phyloP scores from a whole-genome alignment of 2,888 invertebrate species.

The Onthophagus sagittarius region DNA sequence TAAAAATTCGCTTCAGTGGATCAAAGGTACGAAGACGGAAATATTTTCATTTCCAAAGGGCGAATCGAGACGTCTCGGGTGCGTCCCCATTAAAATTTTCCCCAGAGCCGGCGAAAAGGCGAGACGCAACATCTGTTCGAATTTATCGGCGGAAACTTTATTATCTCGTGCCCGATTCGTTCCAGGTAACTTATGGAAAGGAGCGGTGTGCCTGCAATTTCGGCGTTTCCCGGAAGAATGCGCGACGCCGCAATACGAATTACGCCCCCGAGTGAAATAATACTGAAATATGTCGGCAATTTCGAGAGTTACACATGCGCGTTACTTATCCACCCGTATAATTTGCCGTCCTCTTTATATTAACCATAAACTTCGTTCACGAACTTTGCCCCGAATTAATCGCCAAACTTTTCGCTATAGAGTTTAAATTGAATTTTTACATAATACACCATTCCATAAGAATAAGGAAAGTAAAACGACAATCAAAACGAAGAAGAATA shows the following conservation, averaged over 20 bases:
- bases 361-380: conserved; percentile 4
- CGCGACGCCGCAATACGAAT: conserved; percentile 6
- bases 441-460: neutral
- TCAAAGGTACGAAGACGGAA: neutral
- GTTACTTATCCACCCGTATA: conserved; percentile 7
- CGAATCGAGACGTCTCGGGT: neutral
- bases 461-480: neutral
- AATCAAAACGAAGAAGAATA: neutral
- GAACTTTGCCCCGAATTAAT: neutral
- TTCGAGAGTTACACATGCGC: conserved; percentile 4
- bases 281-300: conserved; percentile 9
- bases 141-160: conserved; percentile 10
- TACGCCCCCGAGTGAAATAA: conserved; percentile 7
- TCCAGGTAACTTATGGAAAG: conserved; percentile 4
- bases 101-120: neutral
- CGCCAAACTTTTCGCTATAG: neutral
- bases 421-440: conserved; percentile 3
- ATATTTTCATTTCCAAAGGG: neutral
- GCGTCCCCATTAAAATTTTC: neutral
- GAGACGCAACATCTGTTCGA: conserved; percentile 8
- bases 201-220: conserved; percentile 3
- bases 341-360: conserved; percentile 1
- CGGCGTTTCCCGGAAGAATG: conserved; percentile 7
- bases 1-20: neutral
- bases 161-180: conserved; percentile 12